A percentile compares a stretch with the other conserved stretches of the same genome.
Evolutionary conservation across 2,888 invertebrate species (phyloP).

Genomic region (Caenorhabditis sulstoni): DNA sequence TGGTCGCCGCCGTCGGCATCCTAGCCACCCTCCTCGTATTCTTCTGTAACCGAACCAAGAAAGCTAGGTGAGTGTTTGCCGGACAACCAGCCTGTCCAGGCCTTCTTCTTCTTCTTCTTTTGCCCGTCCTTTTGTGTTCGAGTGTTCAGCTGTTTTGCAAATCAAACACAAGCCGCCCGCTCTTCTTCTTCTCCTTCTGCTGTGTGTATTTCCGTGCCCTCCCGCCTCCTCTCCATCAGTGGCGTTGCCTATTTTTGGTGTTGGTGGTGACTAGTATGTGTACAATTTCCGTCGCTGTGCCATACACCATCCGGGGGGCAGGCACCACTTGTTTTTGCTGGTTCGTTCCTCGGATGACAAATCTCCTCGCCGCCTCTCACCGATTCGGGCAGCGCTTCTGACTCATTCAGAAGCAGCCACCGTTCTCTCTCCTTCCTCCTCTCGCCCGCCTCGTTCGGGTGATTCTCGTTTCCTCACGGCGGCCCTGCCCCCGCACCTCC

Average conservation of each 20-base stretch:
- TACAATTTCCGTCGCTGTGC: constrained; percentile 2
- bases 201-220: constrained; percentile 18
- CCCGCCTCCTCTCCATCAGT: constrained; percentile 13
- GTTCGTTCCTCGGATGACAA: constrained; percentile 17
- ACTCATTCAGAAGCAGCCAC: constrained; percentile 1
- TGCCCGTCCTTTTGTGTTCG: constrained; percentile 52
- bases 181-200: neutral
- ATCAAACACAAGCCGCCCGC: constrained; percentile 45
- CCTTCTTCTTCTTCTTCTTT: constrained; percentile 27
- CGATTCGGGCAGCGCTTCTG: no score
- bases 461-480: constrained; percentile 17
- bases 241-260: constrained; percentile 16
- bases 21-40: constrained; percentile 56
- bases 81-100: constrained; percentile 2
- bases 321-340: constrained; percentile 20
- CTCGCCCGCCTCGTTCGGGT: neutral
- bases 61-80: constrained; percentile 63
- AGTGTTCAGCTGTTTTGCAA: constrained; percentile 59
- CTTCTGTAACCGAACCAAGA: constrained; percentile 66
- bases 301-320: neutral
- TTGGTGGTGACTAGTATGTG: neutral
- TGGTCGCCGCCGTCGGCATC: constrained; percentile 62
- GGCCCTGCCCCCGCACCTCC: constrained; percentile 35
- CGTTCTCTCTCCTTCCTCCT: constrained; percentile 2
- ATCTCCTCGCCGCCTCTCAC: neutral